Conservation (phyloP, 1,140 invertebrate genomes). For the Drosophila sechellia region DNA sequence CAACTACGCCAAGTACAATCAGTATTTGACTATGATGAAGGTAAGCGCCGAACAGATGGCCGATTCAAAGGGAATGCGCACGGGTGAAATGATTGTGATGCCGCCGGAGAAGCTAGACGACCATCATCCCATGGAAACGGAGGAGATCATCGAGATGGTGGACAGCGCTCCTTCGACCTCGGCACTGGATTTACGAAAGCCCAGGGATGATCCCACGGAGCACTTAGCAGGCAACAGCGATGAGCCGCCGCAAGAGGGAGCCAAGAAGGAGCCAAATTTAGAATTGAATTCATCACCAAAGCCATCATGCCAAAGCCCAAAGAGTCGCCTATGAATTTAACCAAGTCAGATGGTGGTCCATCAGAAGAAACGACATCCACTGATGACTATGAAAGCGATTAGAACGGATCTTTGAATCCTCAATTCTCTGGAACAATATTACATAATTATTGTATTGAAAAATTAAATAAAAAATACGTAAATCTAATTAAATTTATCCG, state of each 20-base stretch:
- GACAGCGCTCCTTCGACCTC: background rate
- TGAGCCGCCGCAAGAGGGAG: no score
- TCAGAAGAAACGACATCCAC: background rate
- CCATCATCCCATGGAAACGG: constrained; percentile 2
- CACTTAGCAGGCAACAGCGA: background rate
- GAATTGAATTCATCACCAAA: background rate
- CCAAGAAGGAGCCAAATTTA: background rate
- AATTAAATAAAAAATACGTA: no score
- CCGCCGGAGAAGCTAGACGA: constrained; percentile 19
- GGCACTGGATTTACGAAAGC: constrained; percentile 42
- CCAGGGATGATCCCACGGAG: background rate
- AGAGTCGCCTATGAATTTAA: constrained; percentile 18
- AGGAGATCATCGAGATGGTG: constrained; percentile 4
- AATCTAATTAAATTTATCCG: no score
- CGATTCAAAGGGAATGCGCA: constrained; percentile 74
- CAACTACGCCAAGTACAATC: constrained; percentile 96
- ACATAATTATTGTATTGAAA: no score
- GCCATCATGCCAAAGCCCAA: background rate
- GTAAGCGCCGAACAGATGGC: constrained; percentile 69
- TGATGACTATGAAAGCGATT: constrained; percentile 13
- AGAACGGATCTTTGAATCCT: background rate
- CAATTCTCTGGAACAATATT: no score
- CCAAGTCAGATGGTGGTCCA: constrained; percentile 1
- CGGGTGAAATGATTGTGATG: constrained; percentile 57
- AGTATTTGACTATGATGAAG: constrained; percentile 91